Evolutionary conservation across 2,797 vertebrate species (phyloP).

Genomic region (Parauchenoglanis ngamensis): DNA sequence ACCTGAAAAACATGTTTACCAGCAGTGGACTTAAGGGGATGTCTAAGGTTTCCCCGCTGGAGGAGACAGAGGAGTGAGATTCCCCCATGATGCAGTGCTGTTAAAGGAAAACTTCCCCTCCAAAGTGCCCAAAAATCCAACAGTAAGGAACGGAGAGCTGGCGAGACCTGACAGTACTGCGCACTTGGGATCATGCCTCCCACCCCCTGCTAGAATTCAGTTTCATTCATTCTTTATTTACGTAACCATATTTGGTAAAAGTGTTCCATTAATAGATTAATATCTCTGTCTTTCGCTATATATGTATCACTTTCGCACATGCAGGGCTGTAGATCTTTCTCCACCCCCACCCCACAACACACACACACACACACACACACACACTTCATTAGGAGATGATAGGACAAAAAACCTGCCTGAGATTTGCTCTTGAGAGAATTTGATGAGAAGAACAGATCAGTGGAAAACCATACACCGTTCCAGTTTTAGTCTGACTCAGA

Average conservation of each 20-base stretch:
- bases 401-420: slow-evolving; percentile 15
- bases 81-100: slow-evolving; percentile 41
- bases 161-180: not conserved
- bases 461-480: slow-evolving; percentile 32
- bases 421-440: slow-evolving; percentile 19
- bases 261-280: slow-evolving; percentile 1
- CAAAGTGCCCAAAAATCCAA: slow-evolving; percentile 21
- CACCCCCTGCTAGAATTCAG: not conserved
- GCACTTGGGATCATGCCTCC: not conserved
- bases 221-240: slow-evolving; percentile 20
- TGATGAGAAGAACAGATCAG: slow-evolving; percentile 46
- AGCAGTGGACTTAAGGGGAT: slow-evolving; percentile 81
- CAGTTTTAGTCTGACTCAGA: slow-evolving; percentile 20
- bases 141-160: not conserved
- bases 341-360: not conserved
- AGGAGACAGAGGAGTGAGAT: slow-evolving; percentile 76
- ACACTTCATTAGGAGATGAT: not conserved
- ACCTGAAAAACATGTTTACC: slow-evolving; percentile 93
- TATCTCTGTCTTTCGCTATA: not conserved
- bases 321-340: not conserved
- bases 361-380: slow-evolving; percentile 14
- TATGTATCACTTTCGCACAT: not conserved
- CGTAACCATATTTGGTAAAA: not conserved
- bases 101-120: not conserved
- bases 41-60: slow-evolving; percentile 92